Percentiles rank a stretch among this genome's conserved stretches.
phyloP scores from a whole-genome alignment of 2,888 invertebrate genomes.

The Zele albiditarsus region DNA sequence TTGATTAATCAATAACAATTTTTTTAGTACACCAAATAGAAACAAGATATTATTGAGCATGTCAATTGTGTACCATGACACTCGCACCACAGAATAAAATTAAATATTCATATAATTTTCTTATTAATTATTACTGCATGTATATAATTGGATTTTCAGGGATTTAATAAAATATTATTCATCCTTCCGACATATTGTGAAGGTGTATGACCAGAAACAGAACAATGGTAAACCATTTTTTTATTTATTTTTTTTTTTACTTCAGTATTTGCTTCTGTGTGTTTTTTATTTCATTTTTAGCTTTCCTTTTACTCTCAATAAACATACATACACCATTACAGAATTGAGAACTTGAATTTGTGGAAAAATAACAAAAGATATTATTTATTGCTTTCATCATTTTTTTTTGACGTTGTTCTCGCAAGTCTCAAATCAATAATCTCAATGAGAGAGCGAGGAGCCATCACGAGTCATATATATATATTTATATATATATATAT shows the following conservation, averaged over 20 bases:
- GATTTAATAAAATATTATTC: neutral
- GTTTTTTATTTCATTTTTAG: no score
- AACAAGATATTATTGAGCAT: no score
- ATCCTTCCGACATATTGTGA: neutral
- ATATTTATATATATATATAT: neutral
- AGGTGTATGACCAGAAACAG: neutral
- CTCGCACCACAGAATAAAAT: neutral
- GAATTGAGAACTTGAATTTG: neutral
- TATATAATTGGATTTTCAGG: neutral
- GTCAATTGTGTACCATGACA: neutral
- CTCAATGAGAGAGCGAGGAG: slow-evolving; percentile 3
- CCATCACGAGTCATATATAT: neutral
- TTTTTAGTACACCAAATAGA: neutral
- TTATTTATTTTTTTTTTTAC: no score
- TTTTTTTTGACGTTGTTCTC: neutral
- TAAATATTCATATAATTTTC: neutral
- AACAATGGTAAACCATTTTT: neutral
- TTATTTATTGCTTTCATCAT: neutral
- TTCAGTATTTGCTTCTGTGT: no score
- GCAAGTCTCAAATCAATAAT: slow-evolving; percentile 3
- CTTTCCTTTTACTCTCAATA: neutral
- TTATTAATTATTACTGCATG: neutral
- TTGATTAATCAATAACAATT: neutral
- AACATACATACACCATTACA: neutral
- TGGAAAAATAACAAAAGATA: neutral